These are phyloP conservation scores for Pterocles orientalis DNA, from an alignment of 2,113 vertebrate genomes.

Conservation along the genomic window DNA sequence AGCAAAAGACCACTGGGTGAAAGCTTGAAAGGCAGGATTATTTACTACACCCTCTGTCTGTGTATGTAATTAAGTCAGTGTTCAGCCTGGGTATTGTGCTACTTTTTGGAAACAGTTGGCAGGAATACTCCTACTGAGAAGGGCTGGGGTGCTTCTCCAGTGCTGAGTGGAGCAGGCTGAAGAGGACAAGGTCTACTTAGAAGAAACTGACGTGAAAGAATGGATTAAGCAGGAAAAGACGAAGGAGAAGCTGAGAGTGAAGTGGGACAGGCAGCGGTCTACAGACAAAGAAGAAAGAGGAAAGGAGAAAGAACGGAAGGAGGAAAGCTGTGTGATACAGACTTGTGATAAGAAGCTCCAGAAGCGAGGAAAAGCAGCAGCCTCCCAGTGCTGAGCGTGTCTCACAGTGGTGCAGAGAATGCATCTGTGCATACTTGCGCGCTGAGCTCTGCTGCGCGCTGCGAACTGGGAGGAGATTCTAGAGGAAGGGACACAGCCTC, in stretches of 20 bases:
- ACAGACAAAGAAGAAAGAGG: constrained; percentile 2
- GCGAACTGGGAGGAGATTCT: neutral
- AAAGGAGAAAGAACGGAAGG: neutral
- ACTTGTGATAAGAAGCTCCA: constrained; percentile 1
- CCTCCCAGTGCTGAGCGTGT: neutral
- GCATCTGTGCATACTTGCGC: neutral
- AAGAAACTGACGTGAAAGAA: neutral
- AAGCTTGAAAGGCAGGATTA: constrained; percentile 61
- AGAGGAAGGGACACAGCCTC: neutral
- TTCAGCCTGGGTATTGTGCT: constrained; percentile 61
- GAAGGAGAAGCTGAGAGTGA: neutral
- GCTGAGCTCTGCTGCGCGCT: fast-evolving
- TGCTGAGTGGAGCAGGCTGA: neutral
- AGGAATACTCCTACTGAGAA: constrained; percentile 43
- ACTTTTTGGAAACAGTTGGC: constrained; percentile 68
- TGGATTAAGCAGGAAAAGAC: neutral
- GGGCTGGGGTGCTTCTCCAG: constrained; percentile 23
- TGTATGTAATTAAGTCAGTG: constrained; percentile 59
- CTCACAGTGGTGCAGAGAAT: neutral
- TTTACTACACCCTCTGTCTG: constrained; percentile 60
- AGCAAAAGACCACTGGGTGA: constrained; percentile 49
- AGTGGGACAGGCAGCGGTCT: neutral
- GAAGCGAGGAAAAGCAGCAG: neutral
- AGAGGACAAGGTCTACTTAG: neutral
- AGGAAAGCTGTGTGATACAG: constrained; percentile 18